Conservation (phyloP, 53 echinoderm and acorn worm species). For the Patiria pectinifera region DNA sequence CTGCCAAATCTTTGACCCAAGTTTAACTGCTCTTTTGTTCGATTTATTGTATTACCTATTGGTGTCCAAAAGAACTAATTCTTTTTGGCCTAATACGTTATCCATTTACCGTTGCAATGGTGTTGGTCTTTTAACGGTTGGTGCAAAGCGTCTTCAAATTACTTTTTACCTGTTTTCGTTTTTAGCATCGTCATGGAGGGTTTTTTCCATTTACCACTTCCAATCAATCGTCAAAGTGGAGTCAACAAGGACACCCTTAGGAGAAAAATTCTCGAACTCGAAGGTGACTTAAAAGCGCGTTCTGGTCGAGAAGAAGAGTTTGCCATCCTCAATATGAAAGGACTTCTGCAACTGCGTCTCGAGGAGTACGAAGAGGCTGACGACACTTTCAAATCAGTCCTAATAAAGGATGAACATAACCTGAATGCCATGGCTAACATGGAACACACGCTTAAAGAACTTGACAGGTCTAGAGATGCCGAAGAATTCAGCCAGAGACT, state of each 20-base stretch:
- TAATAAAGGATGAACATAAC: slow-evolving; percentile 27
- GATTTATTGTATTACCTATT: too few relatives aligned
- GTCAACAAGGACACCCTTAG: not conserved
- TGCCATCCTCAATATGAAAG: slow-evolving; percentile 35
- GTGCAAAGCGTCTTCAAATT: too few relatives aligned
- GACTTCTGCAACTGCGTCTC: slow-evolving; percentile 3
- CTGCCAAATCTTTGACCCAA: too few relatives aligned
- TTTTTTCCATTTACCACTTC: too few relatives aligned
- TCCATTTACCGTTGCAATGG: too few relatives aligned
- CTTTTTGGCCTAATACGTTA: too few relatives aligned
- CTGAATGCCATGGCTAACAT: slow-evolving; percentile 57
- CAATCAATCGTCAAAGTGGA: too few relatives aligned
- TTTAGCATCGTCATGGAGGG: too few relatives aligned
- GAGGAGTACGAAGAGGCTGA: slow-evolving; percentile 18
- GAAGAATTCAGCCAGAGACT: not conserved
- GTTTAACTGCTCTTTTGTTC: too few relatives aligned
- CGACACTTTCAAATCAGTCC: slow-evolving; percentile 1
- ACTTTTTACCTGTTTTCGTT: too few relatives aligned
- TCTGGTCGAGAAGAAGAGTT: slow-evolving; percentile 4
- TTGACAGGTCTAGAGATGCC: not conserved
- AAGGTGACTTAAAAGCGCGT: slow-evolving; percentile 15
- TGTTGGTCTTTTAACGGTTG: too few relatives aligned
- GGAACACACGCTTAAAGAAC: not conserved
- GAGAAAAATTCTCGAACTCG: slow-evolving; percentile 7
- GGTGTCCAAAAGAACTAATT: too few relatives aligned